Evolutionary conservation across 2,113 vertebrate species (phyloP).

Genomic region (Semicossyphus pulcher): DNA sequence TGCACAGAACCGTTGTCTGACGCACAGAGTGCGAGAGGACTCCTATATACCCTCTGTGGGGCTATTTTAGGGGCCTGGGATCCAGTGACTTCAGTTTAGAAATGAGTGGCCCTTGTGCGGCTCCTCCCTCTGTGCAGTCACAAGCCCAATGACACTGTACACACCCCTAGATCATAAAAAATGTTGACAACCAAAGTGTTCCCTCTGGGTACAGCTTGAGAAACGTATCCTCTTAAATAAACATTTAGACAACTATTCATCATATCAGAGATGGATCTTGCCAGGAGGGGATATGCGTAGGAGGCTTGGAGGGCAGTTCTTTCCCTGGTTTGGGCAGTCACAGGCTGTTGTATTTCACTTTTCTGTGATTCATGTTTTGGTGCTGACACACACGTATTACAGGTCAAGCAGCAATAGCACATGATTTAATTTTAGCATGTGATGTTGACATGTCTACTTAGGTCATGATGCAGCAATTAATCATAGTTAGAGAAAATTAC

Average conservation of each 20-base stretch:
- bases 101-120: slow-evolving; percentile 57
- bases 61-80: slow-evolving; percentile 83
- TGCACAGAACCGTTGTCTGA: slow-evolving; percentile 42
- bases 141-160: slow-evolving; percentile 61
- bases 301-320: not conserved
- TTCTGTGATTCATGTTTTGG: slow-evolving; percentile 10
- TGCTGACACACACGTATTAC: not conserved
- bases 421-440: slow-evolving; percentile 10
- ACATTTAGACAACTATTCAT: slow-evolving; percentile 23
- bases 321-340: not conserved
- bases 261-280: not conserved
- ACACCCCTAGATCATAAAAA: slow-evolving; percentile 64
- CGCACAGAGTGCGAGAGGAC: slow-evolving; percentile 16
- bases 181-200: slow-evolving; percentile 65
- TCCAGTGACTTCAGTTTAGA: slow-evolving; percentile 79
- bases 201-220: slow-evolving; percentile 22
- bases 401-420: not conserved
- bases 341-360: not conserved
- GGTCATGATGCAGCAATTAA: slow-evolving; percentile 2
- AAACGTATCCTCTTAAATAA: slow-evolving; percentile 22
- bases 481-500: too few species aligned
- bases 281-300: not conserved
- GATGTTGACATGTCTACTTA: slow-evolving; percentile 24
- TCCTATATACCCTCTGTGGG: slow-evolving; percentile 79
- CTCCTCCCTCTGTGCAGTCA: slow-evolving; percentile 68